Conservation (phyloP, 2,797 vertebrate genomes). For the Peromyscus eremicus region DNA sequence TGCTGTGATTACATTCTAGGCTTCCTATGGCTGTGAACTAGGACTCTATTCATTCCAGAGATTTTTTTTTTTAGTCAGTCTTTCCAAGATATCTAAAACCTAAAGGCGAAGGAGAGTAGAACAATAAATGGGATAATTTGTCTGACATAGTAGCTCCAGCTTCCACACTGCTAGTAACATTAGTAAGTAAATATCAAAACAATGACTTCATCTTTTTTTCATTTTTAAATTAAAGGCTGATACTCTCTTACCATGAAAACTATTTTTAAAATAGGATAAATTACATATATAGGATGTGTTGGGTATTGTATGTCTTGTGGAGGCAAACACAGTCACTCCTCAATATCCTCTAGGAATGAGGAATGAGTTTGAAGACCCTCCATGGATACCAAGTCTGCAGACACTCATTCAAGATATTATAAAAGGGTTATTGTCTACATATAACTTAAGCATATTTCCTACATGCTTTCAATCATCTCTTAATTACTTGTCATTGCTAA, state of each 20-base stretch:
- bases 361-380: not conserved
- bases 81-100: not conserved
- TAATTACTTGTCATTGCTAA: not conserved
- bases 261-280: conserved; percentile 56
- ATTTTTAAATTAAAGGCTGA: not conserved
- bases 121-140: not conserved
- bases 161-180: not conserved
- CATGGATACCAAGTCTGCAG: not conserved
- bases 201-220: not conserved
- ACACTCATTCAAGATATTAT: not conserved
- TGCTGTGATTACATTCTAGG: not conserved
- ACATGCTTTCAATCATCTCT: not conserved
- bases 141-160: not conserved
- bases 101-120: not conserved
- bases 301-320: not conserved
- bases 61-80: not conserved
- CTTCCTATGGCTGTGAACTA: too few species aligned
- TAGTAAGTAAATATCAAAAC: not conserved
- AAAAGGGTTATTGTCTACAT: not conserved
- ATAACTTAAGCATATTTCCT: not conserved
- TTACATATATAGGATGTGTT: not conserved
- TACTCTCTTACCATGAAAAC: not conserved
- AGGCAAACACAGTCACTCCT: not conserved
- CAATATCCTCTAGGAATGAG: not conserved
- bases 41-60: not conserved